Evolutionary conservation across 1,140 invertebrate genomes (phyloP).

Genomic region (Hypsibius dujardini): DNA sequence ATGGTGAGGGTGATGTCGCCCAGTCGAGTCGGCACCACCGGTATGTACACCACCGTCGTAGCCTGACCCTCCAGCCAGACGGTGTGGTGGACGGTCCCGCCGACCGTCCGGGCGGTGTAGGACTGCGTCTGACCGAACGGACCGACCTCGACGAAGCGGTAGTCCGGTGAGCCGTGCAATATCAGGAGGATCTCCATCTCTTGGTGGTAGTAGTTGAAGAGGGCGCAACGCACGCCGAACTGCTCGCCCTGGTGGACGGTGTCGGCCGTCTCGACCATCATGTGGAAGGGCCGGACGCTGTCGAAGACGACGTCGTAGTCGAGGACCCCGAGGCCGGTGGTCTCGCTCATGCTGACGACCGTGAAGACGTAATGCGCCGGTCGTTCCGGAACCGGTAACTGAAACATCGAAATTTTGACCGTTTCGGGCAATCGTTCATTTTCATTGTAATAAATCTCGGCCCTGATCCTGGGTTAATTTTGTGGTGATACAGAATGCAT

Average conservation of each 20-base stretch:
- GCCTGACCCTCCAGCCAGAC: slow-evolving; percentile 32
- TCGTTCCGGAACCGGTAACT: slow-evolving; percentile 57
- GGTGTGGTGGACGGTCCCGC: slow-evolving; percentile 34
- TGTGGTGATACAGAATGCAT: too few species aligned
- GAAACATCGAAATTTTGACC: slow-evolving; percentile 43
- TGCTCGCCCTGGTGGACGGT: slow-evolving; percentile 72
- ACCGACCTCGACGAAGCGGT: slow-evolving; percentile 85
- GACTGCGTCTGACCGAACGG: slow-evolving; percentile 60
- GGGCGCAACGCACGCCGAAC: slow-evolving; percentile 68
- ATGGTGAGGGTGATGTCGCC: slow-evolving; percentile 54
- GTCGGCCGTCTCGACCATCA: slow-evolving; percentile 77
- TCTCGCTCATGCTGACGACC: slow-evolving; percentile 69
- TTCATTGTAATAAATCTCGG: too few species aligned
- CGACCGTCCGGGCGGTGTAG: slow-evolving; percentile 28
- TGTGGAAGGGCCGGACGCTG: slow-evolving; percentile 73
- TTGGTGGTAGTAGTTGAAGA: slow-evolving; percentile 77
- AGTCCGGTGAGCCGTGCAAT: slow-evolving; percentile 60
- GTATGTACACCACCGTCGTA: slow-evolving; percentile 51
- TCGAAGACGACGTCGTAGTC: slow-evolving; percentile 34
- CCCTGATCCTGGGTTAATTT: too few species aligned
- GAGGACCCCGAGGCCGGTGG: slow-evolving; percentile 66
- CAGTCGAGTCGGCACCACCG: slow-evolving; percentile 62
- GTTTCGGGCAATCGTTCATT: slow-evolving; percentile 26
- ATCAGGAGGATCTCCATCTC: slow-evolving; percentile 53
- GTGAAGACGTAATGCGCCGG: slow-evolving; percentile 81